phyloP scores from a whole-genome alignment of 2,888 invertebrate species.

The Melolontha melolontha region DNA sequence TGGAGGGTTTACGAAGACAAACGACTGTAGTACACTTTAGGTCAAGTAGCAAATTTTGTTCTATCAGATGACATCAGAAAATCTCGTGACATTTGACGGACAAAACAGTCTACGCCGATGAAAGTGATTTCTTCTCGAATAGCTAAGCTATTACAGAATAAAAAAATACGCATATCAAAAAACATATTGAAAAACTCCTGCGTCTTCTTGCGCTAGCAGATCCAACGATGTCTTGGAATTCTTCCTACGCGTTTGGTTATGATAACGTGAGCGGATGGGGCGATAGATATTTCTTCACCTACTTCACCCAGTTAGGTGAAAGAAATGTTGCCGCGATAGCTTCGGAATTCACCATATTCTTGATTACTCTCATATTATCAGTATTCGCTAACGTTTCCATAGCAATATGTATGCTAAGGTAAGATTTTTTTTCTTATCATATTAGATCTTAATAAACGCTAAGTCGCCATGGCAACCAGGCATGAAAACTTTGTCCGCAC shows the following conservation, averaged over 20 bases:
- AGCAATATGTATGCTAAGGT: slow-evolving; percentile 67
- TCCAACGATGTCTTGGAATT: slow-evolving; percentile 57
- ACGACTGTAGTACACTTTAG: too few species aligned
- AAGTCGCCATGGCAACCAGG: too few species aligned
- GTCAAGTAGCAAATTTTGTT: too few species aligned
- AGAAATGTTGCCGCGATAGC: slow-evolving; percentile 60
- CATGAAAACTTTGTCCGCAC: too few species aligned
- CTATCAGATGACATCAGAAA: too few species aligned
- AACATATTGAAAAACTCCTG: neutral
- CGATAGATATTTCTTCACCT: slow-evolving; percentile 69
- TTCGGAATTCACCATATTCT: slow-evolving; percentile 62
- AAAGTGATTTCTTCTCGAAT: too few species aligned
- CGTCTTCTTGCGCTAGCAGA: neutral
- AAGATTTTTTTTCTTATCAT: slow-evolving; percentile 54
- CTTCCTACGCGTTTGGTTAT: slow-evolving; percentile 68
- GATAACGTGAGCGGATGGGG: slow-evolving; percentile 68
- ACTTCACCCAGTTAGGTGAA: slow-evolving; percentile 69
- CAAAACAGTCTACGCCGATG: too few species aligned
- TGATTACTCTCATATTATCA: slow-evolving; percentile 64
- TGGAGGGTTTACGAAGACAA: too few species aligned
- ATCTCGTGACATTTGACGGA: too few species aligned
- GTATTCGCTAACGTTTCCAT: slow-evolving; percentile 68
- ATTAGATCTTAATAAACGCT: too few species aligned
- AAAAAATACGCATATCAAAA: too few species aligned
- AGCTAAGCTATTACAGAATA: too few species aligned